Evolutionary conservation across 1,140 invertebrate species (phyloP).

Genomic region (Harpegnathos saltator): DNA sequence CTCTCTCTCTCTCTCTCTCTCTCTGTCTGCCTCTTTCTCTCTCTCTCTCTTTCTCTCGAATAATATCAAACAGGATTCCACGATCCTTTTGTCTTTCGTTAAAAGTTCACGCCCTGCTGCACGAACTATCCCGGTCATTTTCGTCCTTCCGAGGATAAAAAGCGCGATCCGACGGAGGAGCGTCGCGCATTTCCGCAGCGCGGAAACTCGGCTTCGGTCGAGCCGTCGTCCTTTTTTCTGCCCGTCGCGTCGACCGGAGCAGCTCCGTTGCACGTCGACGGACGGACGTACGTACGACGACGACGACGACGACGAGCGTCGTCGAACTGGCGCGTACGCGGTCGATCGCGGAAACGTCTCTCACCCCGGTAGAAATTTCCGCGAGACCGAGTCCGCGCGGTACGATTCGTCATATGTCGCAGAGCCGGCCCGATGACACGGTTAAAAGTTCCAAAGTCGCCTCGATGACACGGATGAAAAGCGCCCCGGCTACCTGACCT

Average conservation of each 20-base stretch:
- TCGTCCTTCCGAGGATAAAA: slow-evolving; percentile 3
- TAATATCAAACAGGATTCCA: slow-evolving; percentile 54
- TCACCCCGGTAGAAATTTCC: background rate
- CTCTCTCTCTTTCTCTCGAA: slow-evolving; percentile 17
- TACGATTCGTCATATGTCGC: slow-evolving; percentile 39
- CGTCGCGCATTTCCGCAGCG: no score
- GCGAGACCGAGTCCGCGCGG: background rate
- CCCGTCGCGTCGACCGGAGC: no score
- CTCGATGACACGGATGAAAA: slow-evolving; percentile 40
- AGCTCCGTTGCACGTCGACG: no score
- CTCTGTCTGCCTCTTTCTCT: background rate
- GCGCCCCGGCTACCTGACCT: slow-evolving; percentile 30
- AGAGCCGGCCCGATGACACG: slow-evolving; percentile 50
- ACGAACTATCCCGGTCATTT: slow-evolving; percentile 25
- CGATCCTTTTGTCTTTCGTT: slow-evolving; percentile 25
- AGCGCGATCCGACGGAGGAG: background rate
- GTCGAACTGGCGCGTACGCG: slow-evolving; percentile 7
- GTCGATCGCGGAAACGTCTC: slow-evolving; percentile 1
- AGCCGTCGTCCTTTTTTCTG: no score
- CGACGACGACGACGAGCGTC: background rate
- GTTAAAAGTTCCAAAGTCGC: slow-evolving; percentile 49
- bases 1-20: slow-evolving; percentile 5
- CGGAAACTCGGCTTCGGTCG: no score
- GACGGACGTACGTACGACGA: no score
- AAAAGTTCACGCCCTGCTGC: slow-evolving; percentile 21